These are phyloP conservation scores for Leucania comma DNA, from an alignment of 2,888 invertebrate species.

Conservation along the genomic window DNA sequence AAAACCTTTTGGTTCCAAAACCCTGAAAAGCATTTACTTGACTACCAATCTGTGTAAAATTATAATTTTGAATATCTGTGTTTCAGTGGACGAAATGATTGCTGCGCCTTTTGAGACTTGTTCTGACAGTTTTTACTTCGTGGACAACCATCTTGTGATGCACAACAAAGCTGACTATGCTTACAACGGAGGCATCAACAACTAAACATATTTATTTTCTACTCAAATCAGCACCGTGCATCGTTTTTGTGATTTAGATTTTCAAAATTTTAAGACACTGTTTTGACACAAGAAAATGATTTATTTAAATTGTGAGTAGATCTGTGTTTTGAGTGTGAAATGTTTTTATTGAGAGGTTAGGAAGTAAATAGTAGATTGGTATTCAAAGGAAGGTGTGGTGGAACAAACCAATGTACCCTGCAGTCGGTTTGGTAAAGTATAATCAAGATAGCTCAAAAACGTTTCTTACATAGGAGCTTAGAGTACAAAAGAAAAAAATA, in stretches of 20 bases:
- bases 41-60: too few species aligned
- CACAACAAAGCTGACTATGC: conserved; percentile 99
- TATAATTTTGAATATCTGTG: not conserved
- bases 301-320: conserved; percentile 43
- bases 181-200: conserved; percentile 95
- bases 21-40: too few species aligned
- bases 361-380: conserved; percentile 10
- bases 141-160: conserved; percentile 99
- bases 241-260: conserved; percentile 54
- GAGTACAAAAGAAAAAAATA: conserved; percentile 18
- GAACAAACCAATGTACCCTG: not conserved
- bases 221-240: conserved; percentile 67
- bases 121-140: conserved; percentile 99
- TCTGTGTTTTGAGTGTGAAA: conserved; percentile 31
- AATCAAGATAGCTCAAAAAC: conserved; percentile 11
- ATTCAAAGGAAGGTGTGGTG: not conserved
- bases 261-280: conserved; percentile 55
- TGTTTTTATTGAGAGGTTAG: conserved; percentile 3
- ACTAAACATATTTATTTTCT: conserved; percentile 66
- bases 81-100: conserved; percentile 99
- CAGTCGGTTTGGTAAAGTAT: not conserved
- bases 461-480: not conserved
- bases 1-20: too few species aligned
- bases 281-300: conserved; percentile 51
- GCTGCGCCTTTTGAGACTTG: conserved; percentile 98